A percentile compares a stretch with the other conserved stretches of the same genome.
Conservation (phyloP, 2,797 vertebrate genomes). For the Pseudopleuronectes americanus region DNA sequence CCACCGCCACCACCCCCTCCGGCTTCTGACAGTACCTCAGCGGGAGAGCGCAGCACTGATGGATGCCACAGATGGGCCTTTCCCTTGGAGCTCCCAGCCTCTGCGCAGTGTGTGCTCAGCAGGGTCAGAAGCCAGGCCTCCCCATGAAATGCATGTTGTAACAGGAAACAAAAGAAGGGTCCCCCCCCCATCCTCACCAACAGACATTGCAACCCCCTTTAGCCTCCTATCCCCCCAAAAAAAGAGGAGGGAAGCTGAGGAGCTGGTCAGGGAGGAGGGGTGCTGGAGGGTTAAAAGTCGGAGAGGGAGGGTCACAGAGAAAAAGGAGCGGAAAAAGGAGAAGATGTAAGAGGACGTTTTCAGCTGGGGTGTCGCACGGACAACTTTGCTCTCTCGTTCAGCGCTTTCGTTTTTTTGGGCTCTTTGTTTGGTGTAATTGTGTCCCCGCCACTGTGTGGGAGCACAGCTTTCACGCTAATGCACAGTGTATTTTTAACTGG, state of each 20-base stretch:
- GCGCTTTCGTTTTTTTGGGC: conserved; percentile 45
- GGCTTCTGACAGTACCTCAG: conserved; percentile 81
- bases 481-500: conserved; percentile 48
- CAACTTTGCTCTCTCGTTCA: conserved; percentile 30
- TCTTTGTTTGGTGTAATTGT: conserved; percentile 63
- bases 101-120: conserved; percentile 72
- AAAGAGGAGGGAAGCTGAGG: conserved; percentile 43
- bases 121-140: conserved; percentile 81
- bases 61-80: conserved; percentile 86
- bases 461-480: conserved; percentile 43
- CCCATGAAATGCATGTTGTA: conserved; percentile 80
- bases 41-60: conserved; percentile 79
- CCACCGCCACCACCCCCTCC: conserved; percentile 49
- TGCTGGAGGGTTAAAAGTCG: conserved; percentile 59
- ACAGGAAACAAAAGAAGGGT: conserved; percentile 81
- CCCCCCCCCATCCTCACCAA: conserved; percentile 60
- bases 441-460: conserved; percentile 50
- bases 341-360: conserved; percentile 45
- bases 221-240: conserved; percentile 46
- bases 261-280: conserved; percentile 20
- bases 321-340: conserved; percentile 38
- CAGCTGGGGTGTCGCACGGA: conserved; percentile 52
- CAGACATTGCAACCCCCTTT: conserved; percentile 51
- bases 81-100: conserved; percentile 76
- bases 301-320: conserved; percentile 28